These are phyloP conservation scores for Anolis apletophallus DNA, from an alignment of 2,797 vertebrate species.

Conservation along the genomic window DNA sequence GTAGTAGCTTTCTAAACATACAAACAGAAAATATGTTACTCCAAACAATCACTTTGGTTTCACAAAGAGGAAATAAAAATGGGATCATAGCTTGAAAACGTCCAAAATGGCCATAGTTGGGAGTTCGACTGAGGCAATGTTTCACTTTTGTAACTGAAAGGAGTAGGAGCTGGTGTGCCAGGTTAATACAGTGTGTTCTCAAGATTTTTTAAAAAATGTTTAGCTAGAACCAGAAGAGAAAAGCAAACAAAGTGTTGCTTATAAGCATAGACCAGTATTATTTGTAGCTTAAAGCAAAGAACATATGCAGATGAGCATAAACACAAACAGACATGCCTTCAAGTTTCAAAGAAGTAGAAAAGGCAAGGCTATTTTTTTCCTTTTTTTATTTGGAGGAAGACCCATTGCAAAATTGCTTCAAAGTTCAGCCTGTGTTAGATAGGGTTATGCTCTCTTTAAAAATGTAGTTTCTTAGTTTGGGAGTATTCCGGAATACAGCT, in stretches of 20 bases:
- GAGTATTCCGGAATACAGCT: too few species aligned
- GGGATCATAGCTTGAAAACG: not conserved
- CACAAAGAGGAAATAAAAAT: not conserved
- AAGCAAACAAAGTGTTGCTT: not conserved
- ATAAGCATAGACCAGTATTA: not conserved
- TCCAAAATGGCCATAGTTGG: not conserved
- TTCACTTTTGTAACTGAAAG: slow-evolving; percentile 24
- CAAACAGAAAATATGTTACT: not conserved
- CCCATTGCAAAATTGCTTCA: too few species aligned
- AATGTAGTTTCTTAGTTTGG: too few species aligned
- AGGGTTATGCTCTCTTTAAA: too few species aligned
- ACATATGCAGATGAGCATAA: not conserved
- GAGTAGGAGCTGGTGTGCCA: not conserved
- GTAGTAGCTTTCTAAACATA: slow-evolving; percentile 89
- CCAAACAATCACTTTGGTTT: slow-evolving; percentile 12
- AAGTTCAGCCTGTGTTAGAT: not conserved
- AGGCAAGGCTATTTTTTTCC: not conserved
- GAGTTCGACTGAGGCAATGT: slow-evolving; percentile 7
- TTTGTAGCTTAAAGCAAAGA: not conserved
- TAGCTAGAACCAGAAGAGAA: not conserved
- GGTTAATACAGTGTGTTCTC: not conserved
- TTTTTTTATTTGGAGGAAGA: not conserved
- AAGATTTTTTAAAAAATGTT: not conserved
- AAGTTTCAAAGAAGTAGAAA: slow-evolving; percentile 2
- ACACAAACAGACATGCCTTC: not conserved